phyloP scores from a whole-genome alignment of 2,113 vertebrate species.

The Pandion haliaetus region DNA sequence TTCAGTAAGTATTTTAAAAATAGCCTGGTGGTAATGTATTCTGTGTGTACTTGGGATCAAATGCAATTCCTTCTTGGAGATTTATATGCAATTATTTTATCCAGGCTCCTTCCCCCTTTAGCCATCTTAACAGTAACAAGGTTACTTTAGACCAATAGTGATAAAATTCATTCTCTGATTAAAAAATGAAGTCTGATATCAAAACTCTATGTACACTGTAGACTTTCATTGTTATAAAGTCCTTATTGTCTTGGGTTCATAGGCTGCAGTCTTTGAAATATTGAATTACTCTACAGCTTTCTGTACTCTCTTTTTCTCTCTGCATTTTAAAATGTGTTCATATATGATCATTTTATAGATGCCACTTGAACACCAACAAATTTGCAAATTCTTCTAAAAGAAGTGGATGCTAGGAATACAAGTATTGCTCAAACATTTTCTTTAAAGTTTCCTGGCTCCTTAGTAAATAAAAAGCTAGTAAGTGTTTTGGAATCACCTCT shows the following conservation, averaged over 20 bases:
- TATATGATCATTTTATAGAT: neutral
- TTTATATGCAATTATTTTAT: constrained; percentile 58
- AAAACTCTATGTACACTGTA: constrained; percentile 20
- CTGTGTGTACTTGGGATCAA: constrained; percentile 34
- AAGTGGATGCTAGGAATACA: neutral
- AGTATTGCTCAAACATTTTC: neutral
- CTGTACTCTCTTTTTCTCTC: neutral
- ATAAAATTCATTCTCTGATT: constrained; percentile 58
- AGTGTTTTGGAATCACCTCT: neutral
- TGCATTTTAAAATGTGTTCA: constrained; percentile 16
- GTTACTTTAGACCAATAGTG: constrained; percentile 52
- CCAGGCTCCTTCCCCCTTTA: constrained; percentile 6
- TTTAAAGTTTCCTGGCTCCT: neutral
- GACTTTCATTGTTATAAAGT: constrained; percentile 35
- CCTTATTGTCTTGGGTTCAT: constrained; percentile 19
- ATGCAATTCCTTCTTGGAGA: constrained; percentile 48
- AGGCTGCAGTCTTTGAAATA: constrained; percentile 35
- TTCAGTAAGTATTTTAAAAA: constrained; percentile 16
- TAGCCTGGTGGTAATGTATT: constrained; percentile 37
- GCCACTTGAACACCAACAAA: constrained; percentile 5
- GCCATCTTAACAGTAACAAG: constrained; percentile 19
- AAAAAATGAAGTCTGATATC: constrained; percentile 45
- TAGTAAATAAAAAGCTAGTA: neutral
- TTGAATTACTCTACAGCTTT: neutral
- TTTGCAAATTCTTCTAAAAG: neutral